Evolutionary conservation across 2,888 invertebrate species (phyloP).

Genomic region (Trissonchulus sp.): DNA sequence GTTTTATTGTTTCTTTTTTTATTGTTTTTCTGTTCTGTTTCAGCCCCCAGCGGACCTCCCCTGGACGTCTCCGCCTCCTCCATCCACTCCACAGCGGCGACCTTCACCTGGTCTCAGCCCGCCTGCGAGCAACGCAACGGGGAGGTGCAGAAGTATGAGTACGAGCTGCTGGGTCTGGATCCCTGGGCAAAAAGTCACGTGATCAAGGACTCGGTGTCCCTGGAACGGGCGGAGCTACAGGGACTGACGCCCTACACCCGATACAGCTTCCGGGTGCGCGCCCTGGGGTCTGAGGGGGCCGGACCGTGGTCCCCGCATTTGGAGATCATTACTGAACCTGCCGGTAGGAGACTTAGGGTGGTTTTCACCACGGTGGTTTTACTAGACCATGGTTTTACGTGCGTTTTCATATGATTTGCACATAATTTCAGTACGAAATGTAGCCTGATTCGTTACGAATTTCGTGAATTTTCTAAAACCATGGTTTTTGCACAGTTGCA

Average conservation of each 20-base stretch:
- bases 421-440: too few species aligned
- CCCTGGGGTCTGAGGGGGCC: constrained; percentile 45
- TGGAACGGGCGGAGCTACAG: constrained; percentile 41
- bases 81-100: constrained; percentile 40
- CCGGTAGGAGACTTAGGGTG: constrained; percentile 31
- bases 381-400: too few species aligned
- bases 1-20: too few species aligned
- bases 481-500: too few species aligned
- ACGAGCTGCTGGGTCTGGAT: constrained; percentile 46
- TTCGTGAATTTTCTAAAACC: too few species aligned
- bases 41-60: constrained; percentile 29
- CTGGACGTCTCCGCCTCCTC: background rate
- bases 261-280: constrained; percentile 48
- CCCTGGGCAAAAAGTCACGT: constrained; percentile 38
- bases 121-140: constrained; percentile 50
- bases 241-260: constrained; percentile 47
- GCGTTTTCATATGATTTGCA: too few species aligned
- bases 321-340: constrained; percentile 45
- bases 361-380: too few species aligned
- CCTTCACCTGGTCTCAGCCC: constrained; percentile 48
- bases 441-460: too few species aligned
- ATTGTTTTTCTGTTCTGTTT: too few species aligned
- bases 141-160: constrained; percentile 48
- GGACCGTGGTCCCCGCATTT: constrained; percentile 49
- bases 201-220: background rate